Evolutionary conservation across 2,113 vertebrate genomes (phyloP).

Genomic region (Pachycephala philippinensis): DNA sequence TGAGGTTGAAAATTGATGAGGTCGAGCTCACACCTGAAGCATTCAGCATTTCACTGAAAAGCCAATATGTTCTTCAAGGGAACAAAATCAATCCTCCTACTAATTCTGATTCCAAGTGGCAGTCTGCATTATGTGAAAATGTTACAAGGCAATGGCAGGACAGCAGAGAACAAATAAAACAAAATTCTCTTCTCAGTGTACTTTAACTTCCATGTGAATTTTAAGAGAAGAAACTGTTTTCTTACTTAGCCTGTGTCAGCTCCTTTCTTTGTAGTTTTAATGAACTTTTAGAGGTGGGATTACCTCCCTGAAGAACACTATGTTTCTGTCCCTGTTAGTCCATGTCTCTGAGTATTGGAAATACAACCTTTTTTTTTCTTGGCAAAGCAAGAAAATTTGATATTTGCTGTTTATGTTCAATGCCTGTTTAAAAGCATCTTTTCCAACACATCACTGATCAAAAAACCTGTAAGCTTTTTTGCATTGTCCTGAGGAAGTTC

Average conservation of each 20-base stretch:
- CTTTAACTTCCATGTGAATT: not conserved
- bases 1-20: not conserved
- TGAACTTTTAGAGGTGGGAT: not conserved
- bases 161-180: not conserved
- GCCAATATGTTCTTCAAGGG: not conserved
- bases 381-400: not conserved
- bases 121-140: not conserved
- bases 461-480: not conserved
- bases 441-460: not conserved
- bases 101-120: not conserved
- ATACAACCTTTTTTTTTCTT: not conserved
- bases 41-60: not conserved
- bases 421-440: not conserved
- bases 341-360: not conserved
- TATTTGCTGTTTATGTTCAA: not conserved
- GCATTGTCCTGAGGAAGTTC: not conserved
- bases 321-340: not conserved
- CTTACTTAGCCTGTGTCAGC: not conserved
- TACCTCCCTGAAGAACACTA: not conserved
- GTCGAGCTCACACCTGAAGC: not conserved
- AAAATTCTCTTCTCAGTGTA: not conserved
- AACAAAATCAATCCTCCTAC: not conserved
- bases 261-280: not conserved
- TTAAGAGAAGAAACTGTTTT: not conserved
- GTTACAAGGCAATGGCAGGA: not conserved